These are phyloP conservation scores for Nymphalis polychloros DNA, from an alignment of 2,888 invertebrate species.

Conservation along the genomic window DNA sequence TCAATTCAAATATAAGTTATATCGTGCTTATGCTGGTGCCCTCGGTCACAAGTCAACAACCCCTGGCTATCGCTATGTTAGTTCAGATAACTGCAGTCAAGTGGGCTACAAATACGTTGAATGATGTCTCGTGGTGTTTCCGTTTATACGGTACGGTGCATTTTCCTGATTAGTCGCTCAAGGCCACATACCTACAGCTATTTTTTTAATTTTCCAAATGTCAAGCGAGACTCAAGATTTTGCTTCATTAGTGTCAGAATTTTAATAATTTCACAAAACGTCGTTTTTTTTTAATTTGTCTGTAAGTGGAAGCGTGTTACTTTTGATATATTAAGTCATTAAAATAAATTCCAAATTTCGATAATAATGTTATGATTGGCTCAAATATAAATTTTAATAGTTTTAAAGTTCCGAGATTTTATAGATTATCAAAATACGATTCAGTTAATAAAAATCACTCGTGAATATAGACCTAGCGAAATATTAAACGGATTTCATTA, in stretches of 20 bases:
- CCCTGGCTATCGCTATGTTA: background rate
- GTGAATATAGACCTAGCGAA: too few species aligned
- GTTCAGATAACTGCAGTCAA: constrained; percentile 1
- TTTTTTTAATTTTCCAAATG: constrained; percentile 54
- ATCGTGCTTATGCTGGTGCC: background rate
- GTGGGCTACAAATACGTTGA: background rate
- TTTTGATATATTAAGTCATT: too few species aligned
- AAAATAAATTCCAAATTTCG: too few species aligned
- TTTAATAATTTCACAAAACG: background rate
- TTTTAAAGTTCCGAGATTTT: too few species aligned
- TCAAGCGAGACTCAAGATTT: constrained; percentile 39
- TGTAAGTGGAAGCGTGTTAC: too few species aligned
- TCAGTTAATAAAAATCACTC: too few species aligned
- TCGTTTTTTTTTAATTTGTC: background rate
- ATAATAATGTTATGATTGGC: too few species aligned
- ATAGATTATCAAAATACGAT: too few species aligned
- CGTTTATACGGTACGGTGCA: constrained; percentile 49
- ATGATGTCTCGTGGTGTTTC: constrained; percentile 26
- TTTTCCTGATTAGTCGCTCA: constrained; percentile 57
- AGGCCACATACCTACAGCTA: constrained; percentile 38
- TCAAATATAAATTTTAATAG: too few species aligned
- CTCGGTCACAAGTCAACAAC: background rate
- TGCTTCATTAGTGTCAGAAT: background rate
- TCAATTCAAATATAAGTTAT: background rate
- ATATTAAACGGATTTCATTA: too few species aligned